Percentiles rank a stretch among this genome's conserved stretches.
These are phyloP conservation scores for Reticulitermes lucifugus DNA, from an alignment of 2,888 invertebrate species.

Conservation along the genomic window DNA sequence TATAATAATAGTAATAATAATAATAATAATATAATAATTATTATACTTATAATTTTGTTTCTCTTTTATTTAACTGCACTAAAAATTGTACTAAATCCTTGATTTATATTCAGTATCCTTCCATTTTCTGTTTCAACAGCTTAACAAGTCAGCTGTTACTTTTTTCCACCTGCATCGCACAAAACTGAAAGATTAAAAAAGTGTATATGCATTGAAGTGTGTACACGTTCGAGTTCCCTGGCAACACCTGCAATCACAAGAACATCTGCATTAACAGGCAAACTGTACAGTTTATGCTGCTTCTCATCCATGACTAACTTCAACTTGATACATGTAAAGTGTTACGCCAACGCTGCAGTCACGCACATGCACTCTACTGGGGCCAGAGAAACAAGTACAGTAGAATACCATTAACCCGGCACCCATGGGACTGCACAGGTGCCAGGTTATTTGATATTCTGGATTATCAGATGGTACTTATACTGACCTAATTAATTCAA, in stretches of 20 bases:
- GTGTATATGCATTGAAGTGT: neutral
- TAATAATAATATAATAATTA: neutral
- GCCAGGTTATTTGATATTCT: too few relatives aligned
- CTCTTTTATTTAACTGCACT: conserved; percentile 9
- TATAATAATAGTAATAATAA: neutral
- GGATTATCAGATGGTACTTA: too few relatives aligned
- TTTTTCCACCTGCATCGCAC: neutral
- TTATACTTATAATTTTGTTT: conserved; percentile 27
- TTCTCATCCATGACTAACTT: too few relatives aligned
- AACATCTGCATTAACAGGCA: neutral
- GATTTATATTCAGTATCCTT: conserved; percentile 1
- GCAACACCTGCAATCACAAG: neutral
- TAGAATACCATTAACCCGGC: too few relatives aligned
- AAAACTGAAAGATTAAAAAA: neutral
- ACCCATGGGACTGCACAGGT: too few relatives aligned
- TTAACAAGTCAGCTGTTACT: neutral
- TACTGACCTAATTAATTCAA: too few relatives aligned
- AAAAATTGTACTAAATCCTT: conserved; percentile 30
- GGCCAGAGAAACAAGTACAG: too few relatives aligned
- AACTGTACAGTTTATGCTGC: too few relatives aligned
- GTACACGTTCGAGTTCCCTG: neutral
- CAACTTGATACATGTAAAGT: too few relatives aligned
- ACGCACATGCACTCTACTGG: too few relatives aligned
- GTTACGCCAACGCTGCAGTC: too few relatives aligned
- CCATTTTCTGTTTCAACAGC: neutral